Evolutionary conservation across 2,888 invertebrate genomes (phyloP).

Genomic region (Sthenelais limicola): DNA sequence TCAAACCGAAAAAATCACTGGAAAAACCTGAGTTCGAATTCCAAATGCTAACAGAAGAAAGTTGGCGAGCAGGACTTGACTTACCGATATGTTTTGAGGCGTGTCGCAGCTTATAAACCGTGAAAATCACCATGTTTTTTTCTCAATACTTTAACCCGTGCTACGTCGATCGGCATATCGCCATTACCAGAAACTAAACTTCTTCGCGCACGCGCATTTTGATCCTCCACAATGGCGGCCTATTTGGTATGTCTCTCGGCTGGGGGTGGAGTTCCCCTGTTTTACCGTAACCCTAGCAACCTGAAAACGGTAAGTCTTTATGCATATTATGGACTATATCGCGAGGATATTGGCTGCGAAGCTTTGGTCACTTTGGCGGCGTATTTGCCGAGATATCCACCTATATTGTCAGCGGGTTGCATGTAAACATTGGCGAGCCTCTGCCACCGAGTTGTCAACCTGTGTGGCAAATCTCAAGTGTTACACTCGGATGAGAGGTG

Average conservation of each 20-base stretch:
- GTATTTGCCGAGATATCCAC: conserved; percentile 5
- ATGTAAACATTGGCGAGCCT: too few species aligned
- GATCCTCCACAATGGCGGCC: conserved; percentile 78
- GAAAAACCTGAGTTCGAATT: neutral
- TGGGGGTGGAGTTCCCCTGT: conserved; percentile 89
- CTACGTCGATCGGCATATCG: conserved; percentile 6
- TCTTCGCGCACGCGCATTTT: conserved; percentile 34
- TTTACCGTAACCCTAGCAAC: conserved; percentile 76
- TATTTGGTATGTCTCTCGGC: conserved; percentile 87
- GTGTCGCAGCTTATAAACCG: neutral
- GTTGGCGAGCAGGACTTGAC: neutral
- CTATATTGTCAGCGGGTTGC: too few species aligned
- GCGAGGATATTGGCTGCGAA: conserved; percentile 13
- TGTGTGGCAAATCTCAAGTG: too few species aligned
- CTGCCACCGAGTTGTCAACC: too few species aligned
- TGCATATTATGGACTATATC: neutral
- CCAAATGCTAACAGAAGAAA: neutral
- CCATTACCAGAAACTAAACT: conserved; percentile 35
- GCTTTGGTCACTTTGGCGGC: neutral
- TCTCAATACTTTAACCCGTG: neutral
- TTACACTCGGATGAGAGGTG: too few species aligned
- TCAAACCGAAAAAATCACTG: neutral
- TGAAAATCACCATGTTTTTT: conserved; percentile 27
- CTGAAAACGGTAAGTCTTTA: conserved; percentile 43
- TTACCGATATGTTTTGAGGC: conserved; percentile 13